Evolutionary conservation across 2,113 vertebrate genomes (phyloP).

Genomic region (Zeus faber): DNA sequence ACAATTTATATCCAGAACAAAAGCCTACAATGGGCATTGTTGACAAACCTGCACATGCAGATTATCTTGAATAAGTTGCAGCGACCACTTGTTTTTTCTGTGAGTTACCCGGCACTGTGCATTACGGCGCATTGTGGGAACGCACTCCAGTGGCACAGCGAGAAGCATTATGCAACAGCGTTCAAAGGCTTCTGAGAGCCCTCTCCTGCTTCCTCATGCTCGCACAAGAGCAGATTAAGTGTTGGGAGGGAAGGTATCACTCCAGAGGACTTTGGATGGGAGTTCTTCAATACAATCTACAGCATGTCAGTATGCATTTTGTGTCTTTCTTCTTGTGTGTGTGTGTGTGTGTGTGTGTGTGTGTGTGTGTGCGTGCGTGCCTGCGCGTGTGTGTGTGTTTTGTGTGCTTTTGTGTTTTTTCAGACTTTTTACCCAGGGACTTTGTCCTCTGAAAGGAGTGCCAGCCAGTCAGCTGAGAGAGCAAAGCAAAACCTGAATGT

Average conservation of each 20-base stretch:
- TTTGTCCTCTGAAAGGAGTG: conserved; percentile 66
- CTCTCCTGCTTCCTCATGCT: conserved; percentile 68
- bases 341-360: background rate
- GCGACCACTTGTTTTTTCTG: no score
- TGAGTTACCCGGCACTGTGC: conserved; percentile 16
- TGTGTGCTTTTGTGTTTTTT: conserved; percentile 17
- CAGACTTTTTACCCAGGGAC: conserved; percentile 38
- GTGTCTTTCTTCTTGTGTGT: conserved; percentile 11
- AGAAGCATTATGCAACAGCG: conserved; percentile 52
- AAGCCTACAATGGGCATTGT: no score
- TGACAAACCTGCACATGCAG: no score
- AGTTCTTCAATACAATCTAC: no score
- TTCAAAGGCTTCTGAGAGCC: conserved; percentile 67
- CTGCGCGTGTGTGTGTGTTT: conserved; percentile 4
- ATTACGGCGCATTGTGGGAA: conserved; percentile 21
- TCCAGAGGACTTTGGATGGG: conserved; percentile 42
- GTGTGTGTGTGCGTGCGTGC: conserved; percentile 9
- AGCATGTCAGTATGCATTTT: conserved; percentile 26
- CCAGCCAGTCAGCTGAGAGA: conserved; percentile 68
- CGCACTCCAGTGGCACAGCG: conserved; percentile 31
- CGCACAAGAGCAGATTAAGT: conserved; percentile 61
- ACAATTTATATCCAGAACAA: no score
- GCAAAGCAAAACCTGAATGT: conserved; percentile 48
- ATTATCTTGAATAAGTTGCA: no score
- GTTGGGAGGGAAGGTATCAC: conserved; percentile 42